phyloP scores from a whole-genome alignment of 2,113 vertebrate genomes.

The Pedionomus torquatus region DNA sequence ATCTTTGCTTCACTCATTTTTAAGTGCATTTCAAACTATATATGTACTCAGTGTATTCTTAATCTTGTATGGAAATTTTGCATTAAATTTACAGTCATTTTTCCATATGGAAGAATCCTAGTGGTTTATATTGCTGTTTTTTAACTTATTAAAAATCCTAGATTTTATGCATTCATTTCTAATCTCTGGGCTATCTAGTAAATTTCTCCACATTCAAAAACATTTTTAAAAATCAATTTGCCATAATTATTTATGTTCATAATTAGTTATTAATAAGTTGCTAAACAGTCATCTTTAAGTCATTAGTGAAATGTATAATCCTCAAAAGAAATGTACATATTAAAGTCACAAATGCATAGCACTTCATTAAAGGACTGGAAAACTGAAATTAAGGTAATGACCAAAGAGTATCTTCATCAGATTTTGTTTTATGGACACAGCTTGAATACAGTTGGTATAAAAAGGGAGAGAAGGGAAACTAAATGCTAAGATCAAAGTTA shows the following conservation, averaged over 20 bases:
- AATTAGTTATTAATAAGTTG: not conserved
- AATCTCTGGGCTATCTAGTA: not conserved
- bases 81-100: not conserved
- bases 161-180: not conserved
- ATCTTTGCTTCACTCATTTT: not conserved
- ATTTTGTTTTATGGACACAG: not conserved
- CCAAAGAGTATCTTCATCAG: not conserved
- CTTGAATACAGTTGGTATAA: not conserved
- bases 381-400: not conserved
- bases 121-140: not conserved
- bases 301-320: slow-evolving; percentile 1
- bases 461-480: not conserved
- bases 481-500: not conserved
- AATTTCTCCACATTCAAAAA: not conserved
- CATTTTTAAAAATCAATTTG: not conserved
- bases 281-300: not conserved
- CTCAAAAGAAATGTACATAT: not conserved
- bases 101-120: not conserved
- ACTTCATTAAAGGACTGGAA: slow-evolving; percentile 4
- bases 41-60: not conserved
- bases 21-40: not conserved
- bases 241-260: not conserved
- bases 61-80: not conserved
- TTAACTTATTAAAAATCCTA: not conserved
- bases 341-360: not conserved